These are phyloP conservation scores for Babyrousa celebensis DNA, from an alignment of 2,797 vertebrate genomes.

Conservation along the genomic window DNA sequence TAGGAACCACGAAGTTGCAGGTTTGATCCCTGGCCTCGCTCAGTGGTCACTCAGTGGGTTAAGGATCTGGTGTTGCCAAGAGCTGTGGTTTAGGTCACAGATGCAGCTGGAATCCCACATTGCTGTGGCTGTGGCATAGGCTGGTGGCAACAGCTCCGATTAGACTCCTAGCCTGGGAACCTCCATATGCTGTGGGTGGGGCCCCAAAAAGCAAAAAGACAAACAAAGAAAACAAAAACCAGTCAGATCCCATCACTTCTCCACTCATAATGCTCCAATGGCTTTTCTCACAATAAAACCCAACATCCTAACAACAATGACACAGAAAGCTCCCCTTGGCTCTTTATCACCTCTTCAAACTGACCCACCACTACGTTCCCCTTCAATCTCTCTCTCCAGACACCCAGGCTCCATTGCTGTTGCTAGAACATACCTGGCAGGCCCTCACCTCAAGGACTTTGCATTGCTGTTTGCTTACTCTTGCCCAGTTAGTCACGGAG, in stretches of 20 bases:
- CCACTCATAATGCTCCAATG: background rate
- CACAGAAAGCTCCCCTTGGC: background rate
- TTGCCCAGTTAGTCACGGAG: background rate
- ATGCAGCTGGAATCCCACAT: too few species aligned
- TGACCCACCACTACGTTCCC: background rate
- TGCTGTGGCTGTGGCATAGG: too few species aligned
- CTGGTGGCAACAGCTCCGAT: too few species aligned
- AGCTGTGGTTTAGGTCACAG: too few species aligned
- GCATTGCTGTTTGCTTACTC: background rate
- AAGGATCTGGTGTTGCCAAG: too few species aligned
- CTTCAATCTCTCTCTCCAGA: background rate
- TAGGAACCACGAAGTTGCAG: too few species aligned
- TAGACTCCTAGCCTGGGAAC: too few species aligned
- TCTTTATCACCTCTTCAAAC: background rate
- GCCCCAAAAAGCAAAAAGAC: too few species aligned
- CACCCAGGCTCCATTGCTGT: background rate
- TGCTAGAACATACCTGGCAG: background rate
- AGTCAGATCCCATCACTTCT: background rate
- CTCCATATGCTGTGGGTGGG: too few species aligned
- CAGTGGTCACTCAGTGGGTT: too few species aligned
- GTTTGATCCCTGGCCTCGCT: too few species aligned
- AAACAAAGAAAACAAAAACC: background rate
- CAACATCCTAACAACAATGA: background rate
- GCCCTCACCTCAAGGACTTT: background rate
- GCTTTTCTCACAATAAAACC: constrained; percentile 34